Base-by-base conservation (phyloP, 35 echinoderm and acorn worm species). In the Ophioderma brevispina region DNA sequence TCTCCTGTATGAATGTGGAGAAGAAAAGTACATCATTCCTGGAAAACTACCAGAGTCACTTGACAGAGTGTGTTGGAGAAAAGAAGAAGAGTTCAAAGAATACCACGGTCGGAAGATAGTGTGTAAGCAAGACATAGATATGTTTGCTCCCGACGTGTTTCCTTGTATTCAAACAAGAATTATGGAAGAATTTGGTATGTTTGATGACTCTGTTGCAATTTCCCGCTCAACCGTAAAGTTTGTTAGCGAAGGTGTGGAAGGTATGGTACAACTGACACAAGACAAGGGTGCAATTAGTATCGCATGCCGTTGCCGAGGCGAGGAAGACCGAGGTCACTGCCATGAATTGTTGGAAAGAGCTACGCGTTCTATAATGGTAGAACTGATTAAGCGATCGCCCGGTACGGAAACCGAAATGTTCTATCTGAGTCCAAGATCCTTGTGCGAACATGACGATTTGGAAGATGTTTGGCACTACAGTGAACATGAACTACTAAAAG, bases 381-480 rank as follows among this genome's bases (percentile, higher is more conserved):
- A 70, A 70, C 2, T 70, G 23, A 25, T 70, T 4, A 70, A 70
- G 28, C 5, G 59, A 70, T 70, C 59, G 2, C 59, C 59, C 5
- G 59, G 59, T 15, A 70, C 59, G 59, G 10, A 70, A 25, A 30
- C 28, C 1, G 28, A 30, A 25, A 70, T 85, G 32, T 38, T 52
- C 21, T 85, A 64, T 33, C 52, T 85, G 11, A 85, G 83, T 63
- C 83, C 83, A 1, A 31, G 83, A 70, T 85, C 83, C 6, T 35
- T 85, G 55, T 1, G 33, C 21, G 32, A 33, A 21, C 83, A 85
- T 64, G 52, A 85, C 15, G 83, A 85, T 37, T 5, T 85, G 4
- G 46, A 33, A 85, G 46, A 85, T 64, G 63, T 85, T 0, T 85
- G 15, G 35, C 39, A 36, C 37, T 85, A 85, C 83, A 85, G 37